A percentile compares a stretch with the other conserved stretches of the same genome.
phyloP scores from a whole-genome alignment of 1,140 invertebrate species.

The Saxidomus purpurata region DNA sequence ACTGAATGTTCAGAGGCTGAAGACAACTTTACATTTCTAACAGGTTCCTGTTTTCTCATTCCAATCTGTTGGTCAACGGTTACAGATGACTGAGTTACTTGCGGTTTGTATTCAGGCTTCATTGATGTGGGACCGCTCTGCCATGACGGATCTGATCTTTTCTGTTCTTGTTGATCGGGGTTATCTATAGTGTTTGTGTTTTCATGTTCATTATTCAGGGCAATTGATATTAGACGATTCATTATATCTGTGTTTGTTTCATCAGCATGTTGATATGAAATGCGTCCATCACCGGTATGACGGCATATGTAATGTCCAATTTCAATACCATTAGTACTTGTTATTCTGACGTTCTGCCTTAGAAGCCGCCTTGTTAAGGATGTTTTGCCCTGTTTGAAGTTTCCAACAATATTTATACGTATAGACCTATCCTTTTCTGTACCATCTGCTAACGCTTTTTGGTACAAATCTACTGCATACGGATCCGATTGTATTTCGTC shows the following conservation, averaged over 20 bases:
- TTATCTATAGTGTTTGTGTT: too few species aligned
- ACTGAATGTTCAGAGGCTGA: too few species aligned
- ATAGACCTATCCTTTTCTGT: background rate
- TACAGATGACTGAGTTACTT: too few species aligned
- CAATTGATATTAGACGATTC: background rate
- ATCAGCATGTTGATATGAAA: background rate
- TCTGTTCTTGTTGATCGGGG: too few species aligned
- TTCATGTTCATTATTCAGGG: background rate
- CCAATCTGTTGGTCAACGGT: too few species aligned
- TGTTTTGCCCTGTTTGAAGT: constrained; percentile 14
- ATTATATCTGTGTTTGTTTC: background rate
- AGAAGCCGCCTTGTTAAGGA: background rate
- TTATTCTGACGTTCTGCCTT: background rate
- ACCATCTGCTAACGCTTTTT: background rate
- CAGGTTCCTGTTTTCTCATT: background rate
- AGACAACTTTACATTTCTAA: too few species aligned
- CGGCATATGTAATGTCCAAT: background rate
- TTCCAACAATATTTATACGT: background rate
- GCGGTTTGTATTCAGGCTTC: too few species aligned
- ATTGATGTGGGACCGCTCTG: too few species aligned
- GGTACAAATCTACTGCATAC: background rate
- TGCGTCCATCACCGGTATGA: background rate
- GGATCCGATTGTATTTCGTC: background rate
- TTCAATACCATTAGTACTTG: constrained; percentile 4
- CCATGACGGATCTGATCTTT: too few species aligned